Evolutionary conservation across 1,140 invertebrate species (phyloP).

Genomic region (Coenobita brevimanus): DNA sequence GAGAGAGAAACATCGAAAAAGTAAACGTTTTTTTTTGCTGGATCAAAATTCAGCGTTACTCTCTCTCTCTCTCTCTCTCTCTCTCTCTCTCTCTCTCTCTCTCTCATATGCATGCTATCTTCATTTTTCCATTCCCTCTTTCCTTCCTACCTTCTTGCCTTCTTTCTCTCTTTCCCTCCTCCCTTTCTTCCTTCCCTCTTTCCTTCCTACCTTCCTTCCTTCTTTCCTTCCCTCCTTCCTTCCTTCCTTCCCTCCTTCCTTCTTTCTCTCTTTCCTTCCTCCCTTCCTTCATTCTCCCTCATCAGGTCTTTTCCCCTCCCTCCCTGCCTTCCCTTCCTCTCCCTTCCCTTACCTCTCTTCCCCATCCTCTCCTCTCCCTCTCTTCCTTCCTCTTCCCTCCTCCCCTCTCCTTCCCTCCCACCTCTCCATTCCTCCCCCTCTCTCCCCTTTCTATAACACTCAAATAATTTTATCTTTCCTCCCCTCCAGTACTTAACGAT

Average conservation of each 20-base stretch:
- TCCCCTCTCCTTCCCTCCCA: background rate
- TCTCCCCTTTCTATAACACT: background rate
- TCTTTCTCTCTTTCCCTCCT: background rate
- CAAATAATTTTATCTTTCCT: background rate
- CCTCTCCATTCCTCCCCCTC: background rate
- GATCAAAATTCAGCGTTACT: background rate
- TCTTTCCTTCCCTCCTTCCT: background rate
- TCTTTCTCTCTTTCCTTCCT: background rate
- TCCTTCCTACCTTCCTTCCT: background rate
- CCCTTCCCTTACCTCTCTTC: background rate
- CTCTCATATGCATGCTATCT: background rate
- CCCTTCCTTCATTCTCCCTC: background rate
- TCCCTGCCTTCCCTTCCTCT: background rate
- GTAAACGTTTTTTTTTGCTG: background rate
- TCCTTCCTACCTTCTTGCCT: background rate
- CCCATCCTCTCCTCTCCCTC: background rate
- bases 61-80: constrained; percentile 1
- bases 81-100: background rate
- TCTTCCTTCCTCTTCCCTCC: background rate
- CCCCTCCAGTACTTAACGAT: background rate
- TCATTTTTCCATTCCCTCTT: background rate
- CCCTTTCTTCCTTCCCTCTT: background rate
- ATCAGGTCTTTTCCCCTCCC: background rate
- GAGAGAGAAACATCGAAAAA: background rate
- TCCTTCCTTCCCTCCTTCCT: background rate